Evolutionary conservation across 2,888 invertebrate species (phyloP).

Genomic region (Plusia festucae): DNA sequence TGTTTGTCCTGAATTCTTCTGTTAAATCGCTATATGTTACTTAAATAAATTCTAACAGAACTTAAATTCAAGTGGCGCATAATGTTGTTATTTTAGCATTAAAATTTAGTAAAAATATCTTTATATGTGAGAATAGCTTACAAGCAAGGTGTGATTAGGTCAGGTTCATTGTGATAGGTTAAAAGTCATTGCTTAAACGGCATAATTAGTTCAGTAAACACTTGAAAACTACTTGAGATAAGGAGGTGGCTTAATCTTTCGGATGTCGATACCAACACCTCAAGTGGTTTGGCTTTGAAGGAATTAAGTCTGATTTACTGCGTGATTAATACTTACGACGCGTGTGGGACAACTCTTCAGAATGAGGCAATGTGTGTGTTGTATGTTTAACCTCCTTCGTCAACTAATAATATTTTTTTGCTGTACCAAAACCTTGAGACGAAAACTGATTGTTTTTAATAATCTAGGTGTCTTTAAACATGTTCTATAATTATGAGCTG

Average conservation of each 20-base stretch:
- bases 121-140: too few species aligned
- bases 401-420: background rate
- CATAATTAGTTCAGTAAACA: constrained; percentile 19
- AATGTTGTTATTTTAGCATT: too few species aligned
- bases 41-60: background rate
- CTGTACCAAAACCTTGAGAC: too few species aligned
- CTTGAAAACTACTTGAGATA: constrained; percentile 34
- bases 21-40: background rate
- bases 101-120: too few species aligned
- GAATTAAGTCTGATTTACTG: constrained; percentile 34
- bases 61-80: background rate
- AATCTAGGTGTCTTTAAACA: too few species aligned
- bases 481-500: too few species aligned
- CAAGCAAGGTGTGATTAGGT: too few species aligned
- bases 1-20: too few species aligned
- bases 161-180: background rate
- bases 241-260: constrained; percentile 11
- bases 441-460: too few species aligned
- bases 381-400: constrained; percentile 18
- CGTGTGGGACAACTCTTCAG: constrained; percentile 40
- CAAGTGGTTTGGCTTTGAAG: constrained; percentile 34
- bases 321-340: constrained; percentile 45
- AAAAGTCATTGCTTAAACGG: background rate
- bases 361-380: constrained; percentile 14
- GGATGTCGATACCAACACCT: constrained; percentile 44